Evolutionary conservation across 2,888 invertebrate species (phyloP), one percentile per base, ranked within the genome.

Genomic region (Tolmerus cingulatus): DNA sequence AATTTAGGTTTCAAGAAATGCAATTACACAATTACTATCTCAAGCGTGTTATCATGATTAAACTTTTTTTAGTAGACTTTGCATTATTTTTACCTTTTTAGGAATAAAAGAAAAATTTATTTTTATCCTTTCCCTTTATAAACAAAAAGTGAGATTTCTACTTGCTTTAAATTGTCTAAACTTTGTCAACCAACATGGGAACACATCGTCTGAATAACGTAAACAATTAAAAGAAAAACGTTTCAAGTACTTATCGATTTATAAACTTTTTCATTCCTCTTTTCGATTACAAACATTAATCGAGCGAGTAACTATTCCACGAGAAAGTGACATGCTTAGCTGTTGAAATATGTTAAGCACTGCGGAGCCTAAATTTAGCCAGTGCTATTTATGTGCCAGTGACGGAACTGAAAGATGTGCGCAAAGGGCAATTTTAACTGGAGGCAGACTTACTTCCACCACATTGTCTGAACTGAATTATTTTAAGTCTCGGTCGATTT

Each of bases 301-400:
- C 27, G 81, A 51, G 43, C 30, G 23, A 27, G 55, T 30, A 51
- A 51, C 40, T 37, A 23, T 78, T 78, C 43, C 43, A 81, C 81
- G 7, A 51, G 81, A 81, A 81, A 81, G 55, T 55, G 55, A 16
- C 81, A 81, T 55, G 30, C 51, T 55, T 55, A 81, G 51, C 51
- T 55, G 51, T 51, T 81, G 51, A 51, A 55, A 81, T 81, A 81
- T 81, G 34, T 51, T 81, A 43, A 81, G 55, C 81, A 51, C 55
- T 51, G 81, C 19, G 46, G 51, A 55, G 51, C 46, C 81, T 81
- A 81, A 30, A 16, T 81, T 81, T 81, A 81, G 81, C 46, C 66
- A 55, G 19, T 46, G 78, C 78, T 78, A 78, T 78, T 78, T 78
- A 78, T 78, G 78, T 46, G 51, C 30, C 55, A 30, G 12, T 46